Base-by-base conservation (phyloP, 1,140 invertebrate species). In the Berghia stephanieae region DNA sequence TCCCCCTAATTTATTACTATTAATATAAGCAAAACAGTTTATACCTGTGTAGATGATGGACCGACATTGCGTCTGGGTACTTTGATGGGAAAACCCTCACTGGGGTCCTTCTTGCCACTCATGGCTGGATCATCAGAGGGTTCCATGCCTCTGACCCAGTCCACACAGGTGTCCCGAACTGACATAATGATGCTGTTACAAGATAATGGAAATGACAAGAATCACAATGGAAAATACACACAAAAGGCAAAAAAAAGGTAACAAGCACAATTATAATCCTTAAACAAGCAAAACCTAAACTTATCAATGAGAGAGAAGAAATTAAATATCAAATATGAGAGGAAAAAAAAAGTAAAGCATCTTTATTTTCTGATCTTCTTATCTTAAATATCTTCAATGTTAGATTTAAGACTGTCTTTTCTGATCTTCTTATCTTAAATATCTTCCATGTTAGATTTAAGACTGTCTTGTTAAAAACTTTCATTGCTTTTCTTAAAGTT, bases 101-200 rank as follows among this genome's bases (percentile, higher is more conserved):
- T 96, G 3, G 94, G 94, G 90, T 98, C 96, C 88, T 98, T 98
- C 90, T 98, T 98, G 5, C 97, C 97, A 84, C 95, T 94, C n/a
- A 96, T 90, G 8, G 95, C 95, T 0, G 97, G 97, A 91, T 99
- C 97, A 84, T 96, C 95, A 55, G 93, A 92, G 0, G 96, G 96
- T 86, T 99, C 96, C 42, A 95, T 83, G 16, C 96, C 96, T 84
- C 94, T 93, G 83, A 96, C 93, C 96, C 96, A 99, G 91, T 99
- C 97, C 1, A 96, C 97, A 90, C 96, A 97, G 0, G 96, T 98
- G 91, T 98, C 97, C 52, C 97, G 92, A 10, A 99, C 96, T 0
- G 97, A 98, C 86, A 96, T 94, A 63, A 98, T 94, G 77, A 98
- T 97, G 86, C 95, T 96, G 80, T 78, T 91, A 89, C 84, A 79